Conservation (phyloP, 2,113 vertebrate species). For the Psophia crepitans region DNA sequence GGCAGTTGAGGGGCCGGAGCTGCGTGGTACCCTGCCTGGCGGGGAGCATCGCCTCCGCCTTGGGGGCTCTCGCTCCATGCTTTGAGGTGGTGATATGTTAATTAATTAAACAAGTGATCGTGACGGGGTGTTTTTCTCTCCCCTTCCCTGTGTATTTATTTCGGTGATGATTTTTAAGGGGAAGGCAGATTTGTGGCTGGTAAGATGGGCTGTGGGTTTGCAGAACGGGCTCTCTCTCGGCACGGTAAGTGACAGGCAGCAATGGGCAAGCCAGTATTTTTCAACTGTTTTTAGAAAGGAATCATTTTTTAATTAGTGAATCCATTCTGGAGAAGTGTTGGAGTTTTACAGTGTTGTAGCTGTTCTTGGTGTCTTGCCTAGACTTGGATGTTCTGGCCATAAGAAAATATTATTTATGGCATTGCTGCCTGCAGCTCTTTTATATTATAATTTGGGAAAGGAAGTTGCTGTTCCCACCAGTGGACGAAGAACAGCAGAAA, state of each 20-base stretch:
- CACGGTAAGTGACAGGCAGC: not conserved
- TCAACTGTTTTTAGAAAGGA: not conserved
- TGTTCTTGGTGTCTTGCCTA: constrained; percentile 64
- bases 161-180: not conserved
- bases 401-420: constrained; percentile 63
- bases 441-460: constrained; percentile 50
- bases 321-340: constrained; percentile 39
- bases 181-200: not conserved
- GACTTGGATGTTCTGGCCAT: constrained; percentile 49
- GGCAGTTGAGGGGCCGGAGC: not conserved
- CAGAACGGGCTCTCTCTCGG: not conserved
- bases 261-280: not conserved
- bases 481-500: constrained; percentile 24
- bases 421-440: constrained; percentile 40
- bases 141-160: not conserved
- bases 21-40: not conserved
- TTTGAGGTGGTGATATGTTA: not conserved
- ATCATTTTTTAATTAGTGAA: constrained; percentile 50
- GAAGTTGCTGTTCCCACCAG: constrained; percentile 52
- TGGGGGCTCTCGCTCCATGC: not conserved
- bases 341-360: constrained; percentile 52
- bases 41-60: not conserved
- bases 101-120: not conserved
- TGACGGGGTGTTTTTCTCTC: not conserved
- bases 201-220: not conserved